Evolutionary conservation across 2,888 invertebrate species (phyloP).

Genomic region (Mayetiola destructor): DNA sequence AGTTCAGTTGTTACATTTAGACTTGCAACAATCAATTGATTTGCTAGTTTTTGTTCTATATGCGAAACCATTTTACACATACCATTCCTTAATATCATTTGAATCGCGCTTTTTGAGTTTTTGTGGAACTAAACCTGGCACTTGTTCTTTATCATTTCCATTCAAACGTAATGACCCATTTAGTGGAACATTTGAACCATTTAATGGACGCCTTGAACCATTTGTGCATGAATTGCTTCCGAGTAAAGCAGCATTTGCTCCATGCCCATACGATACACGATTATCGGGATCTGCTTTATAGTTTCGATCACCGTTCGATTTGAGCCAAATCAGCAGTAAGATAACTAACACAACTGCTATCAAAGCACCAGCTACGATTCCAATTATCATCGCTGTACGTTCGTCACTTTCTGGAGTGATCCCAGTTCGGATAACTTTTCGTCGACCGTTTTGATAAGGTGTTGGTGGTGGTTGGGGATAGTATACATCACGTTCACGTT

Average conservation of each 20-base stretch:
- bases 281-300: slow-evolving; percentile 85
- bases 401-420: slow-evolving; percentile 56
- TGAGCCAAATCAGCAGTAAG: slow-evolving; percentile 76
- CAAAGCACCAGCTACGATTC: slow-evolving; percentile 79
- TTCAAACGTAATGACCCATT: slow-evolving; percentile 39
- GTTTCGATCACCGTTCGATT: slow-evolving; percentile 71
- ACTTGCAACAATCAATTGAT: neutral
- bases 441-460: slow-evolving; percentile 28
- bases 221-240: slow-evolving; percentile 47
- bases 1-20: neutral
- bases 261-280: slow-evolving; percentile 48
- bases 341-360: slow-evolving; percentile 84
- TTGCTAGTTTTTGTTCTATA: neutral
- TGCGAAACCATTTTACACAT: slow-evolving; percentile 49
- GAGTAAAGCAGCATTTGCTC: slow-evolving; percentile 63
- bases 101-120: slow-evolving; percentile 57
- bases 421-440: slow-evolving; percentile 32
- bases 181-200: slow-evolving; percentile 17
- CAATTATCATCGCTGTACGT: slow-evolving; percentile 63
- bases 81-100: slow-evolving; percentile 93
- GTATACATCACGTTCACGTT: slow-evolving; percentile 21
- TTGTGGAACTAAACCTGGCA: slow-evolving; percentile 35
- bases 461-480: slow-evolving; percentile 24
- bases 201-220: slow-evolving; percentile 33
- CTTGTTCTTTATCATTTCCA: slow-evolving; percentile 33